These are phyloP conservation scores for Drosophila arizonae DNA, from an alignment of 1,140 invertebrate genomes.

Conservation along the genomic window DNA sequence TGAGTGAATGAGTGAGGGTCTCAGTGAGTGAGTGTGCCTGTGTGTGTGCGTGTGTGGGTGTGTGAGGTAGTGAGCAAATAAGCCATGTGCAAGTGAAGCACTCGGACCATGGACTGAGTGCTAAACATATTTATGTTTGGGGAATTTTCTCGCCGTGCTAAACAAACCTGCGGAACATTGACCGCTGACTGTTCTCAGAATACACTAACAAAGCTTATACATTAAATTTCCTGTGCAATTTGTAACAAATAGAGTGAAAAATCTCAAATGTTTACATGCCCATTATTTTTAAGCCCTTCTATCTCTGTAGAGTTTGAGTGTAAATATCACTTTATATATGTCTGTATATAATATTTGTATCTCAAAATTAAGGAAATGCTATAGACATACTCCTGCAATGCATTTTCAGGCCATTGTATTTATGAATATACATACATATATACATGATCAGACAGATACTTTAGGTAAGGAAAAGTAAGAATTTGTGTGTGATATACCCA, in stretches of 20 bases:
- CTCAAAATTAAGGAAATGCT: too few relatives aligned
- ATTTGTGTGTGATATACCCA: too few relatives aligned
- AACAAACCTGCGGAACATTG: slow-evolving; percentile 22
- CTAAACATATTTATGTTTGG: slow-evolving; percentile 57
- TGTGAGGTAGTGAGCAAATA: neutral
- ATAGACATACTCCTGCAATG: too few relatives aligned
- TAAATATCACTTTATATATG: too few relatives aligned
- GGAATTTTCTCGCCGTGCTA: slow-evolving; percentile 41
- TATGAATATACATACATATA: too few relatives aligned
- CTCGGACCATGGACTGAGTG: slow-evolving; percentile 21
- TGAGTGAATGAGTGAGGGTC: neutral
- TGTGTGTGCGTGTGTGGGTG: neutral
- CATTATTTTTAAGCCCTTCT: neutral
- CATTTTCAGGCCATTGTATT: too few relatives aligned
- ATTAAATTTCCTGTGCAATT: too few relatives aligned
- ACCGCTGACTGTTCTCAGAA: slow-evolving; percentile 21
- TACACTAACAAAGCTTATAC: neutral
- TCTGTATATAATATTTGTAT: too few relatives aligned
- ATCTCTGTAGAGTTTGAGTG: too few relatives aligned
- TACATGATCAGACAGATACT: too few relatives aligned
- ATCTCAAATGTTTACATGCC: neutral
- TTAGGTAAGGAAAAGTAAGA: too few relatives aligned
- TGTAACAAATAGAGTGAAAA: neutral
- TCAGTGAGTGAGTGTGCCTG: neutral
- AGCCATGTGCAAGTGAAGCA: slow-evolving; percentile 30